A percentile compares a stretch with the other conserved stretches of the same genome.
These are phyloP conservation scores for Dicrostonyx torquatus DNA, from an alignment of 2,797 vertebrate genomes.

Conservation along the genomic window DNA sequence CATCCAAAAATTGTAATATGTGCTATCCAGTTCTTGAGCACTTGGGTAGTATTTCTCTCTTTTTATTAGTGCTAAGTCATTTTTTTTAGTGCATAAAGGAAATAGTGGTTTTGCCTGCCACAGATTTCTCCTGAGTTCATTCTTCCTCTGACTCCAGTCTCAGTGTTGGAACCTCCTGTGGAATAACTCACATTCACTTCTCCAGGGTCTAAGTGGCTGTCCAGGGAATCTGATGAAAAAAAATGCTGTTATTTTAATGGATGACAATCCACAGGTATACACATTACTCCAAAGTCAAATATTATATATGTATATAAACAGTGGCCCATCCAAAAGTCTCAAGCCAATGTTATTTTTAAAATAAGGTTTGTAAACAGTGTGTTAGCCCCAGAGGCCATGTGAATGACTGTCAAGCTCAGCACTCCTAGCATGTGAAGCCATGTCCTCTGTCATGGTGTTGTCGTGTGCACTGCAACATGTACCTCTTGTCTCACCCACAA, in stretches of 20 bases:
- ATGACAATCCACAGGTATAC: conserved; percentile 14
- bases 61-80: background rate
- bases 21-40: conserved; percentile 20
- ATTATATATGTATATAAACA: background rate
- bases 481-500: background rate
- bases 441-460: background rate
- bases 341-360: conserved; percentile 24
- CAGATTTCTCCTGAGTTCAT: background rate
- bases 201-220: background rate
- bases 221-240: conserved; percentile 12
- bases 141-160: conserved; percentile 10
- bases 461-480: background rate
- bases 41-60: background rate
- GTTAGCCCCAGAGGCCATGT: background rate
- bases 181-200: background rate
- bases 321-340: background rate
- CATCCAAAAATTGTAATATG: background rate
- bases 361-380: conserved; percentile 21
- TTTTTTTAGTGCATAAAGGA: conserved; percentile 10
- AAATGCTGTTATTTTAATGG: conserved; percentile 13
- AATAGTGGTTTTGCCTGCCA: background rate
- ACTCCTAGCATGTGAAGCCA: background rate
- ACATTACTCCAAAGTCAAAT: conserved; percentile 47
- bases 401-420: background rate
- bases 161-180: background rate